Evolutionary conservation across 2,797 vertebrate species (phyloP).

Genomic region (Sebastes glaucus): DNA sequence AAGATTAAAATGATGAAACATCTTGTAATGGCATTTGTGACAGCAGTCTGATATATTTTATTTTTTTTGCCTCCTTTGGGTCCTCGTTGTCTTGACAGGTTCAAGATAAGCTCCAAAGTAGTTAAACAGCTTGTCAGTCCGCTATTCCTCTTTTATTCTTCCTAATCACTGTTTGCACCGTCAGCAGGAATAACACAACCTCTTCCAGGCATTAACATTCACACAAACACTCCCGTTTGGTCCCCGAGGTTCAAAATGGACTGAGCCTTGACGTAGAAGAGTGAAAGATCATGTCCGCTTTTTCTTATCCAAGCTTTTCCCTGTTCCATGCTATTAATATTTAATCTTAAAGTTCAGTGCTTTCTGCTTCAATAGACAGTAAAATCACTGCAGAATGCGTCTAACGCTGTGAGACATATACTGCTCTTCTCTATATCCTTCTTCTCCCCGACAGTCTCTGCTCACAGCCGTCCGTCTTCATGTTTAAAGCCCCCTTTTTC

Average conservation of each 20-base stretch:
- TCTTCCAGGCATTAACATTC: conserved; percentile 42
- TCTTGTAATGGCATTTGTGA: conserved; percentile 62
- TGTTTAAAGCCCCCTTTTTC: conserved; percentile 58
- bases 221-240: conserved; percentile 24
- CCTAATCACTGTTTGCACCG: conserved; percentile 41
- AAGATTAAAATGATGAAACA: conserved; percentile 72
- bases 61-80: conserved; percentile 38
- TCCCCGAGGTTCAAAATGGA: conserved; percentile 55
- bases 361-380: conserved; percentile 81
- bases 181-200: conserved; percentile 17
- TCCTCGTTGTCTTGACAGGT: conserved; percentile 32
- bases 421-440: conserved; percentile 62
- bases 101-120: conserved; percentile 31
- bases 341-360: conserved; percentile 80
- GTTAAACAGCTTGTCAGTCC: conserved; percentile 38
- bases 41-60: conserved; percentile 35
- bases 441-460: conserved; percentile 45
- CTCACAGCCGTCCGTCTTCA: conserved; percentile 63
- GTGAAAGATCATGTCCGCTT: conserved; percentile 72
- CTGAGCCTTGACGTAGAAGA: conserved; percentile 55
- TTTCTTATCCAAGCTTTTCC: conserved; percentile 70
- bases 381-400: conserved; percentile 78
- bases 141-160: conserved; percentile 2
- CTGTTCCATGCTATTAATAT: conserved; percentile 79
- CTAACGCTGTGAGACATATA: conserved; percentile 71